Base-by-base conservation (phyloP, 2,888 invertebrate species). In the Phyto melanocephala region DNA sequence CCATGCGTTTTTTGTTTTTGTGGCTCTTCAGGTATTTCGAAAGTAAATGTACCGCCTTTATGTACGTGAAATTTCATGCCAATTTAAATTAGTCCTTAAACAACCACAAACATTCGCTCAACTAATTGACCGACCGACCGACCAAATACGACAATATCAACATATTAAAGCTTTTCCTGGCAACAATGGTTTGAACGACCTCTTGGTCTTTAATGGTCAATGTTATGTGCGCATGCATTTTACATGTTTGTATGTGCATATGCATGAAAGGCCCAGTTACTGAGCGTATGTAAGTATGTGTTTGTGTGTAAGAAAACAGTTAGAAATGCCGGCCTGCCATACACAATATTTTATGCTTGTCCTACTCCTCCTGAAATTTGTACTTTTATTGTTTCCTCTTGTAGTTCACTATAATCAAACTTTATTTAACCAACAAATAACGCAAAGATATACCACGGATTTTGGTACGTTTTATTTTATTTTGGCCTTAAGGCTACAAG, bases 21-120 rank as follows among this genome's bases (percentile, higher is more conserved):
- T 28, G 13, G 20, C 37, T 22, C 13, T 50, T 22, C n/a, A 35
- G 60, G 60, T 70, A 33, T 52, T 72, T 60, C 15, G 63, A 74
- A 75, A 65, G 56, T 67, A 75, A 63, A 75, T 75, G 63, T 58
- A 47, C 63, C 80, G 75, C 63, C 70, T 80, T 74, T 58, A 63
- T 28, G 28, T 28, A 28, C 50, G 22, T 35, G 63, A 56, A 76
- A 71, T 71, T 70, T 56, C 24, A 75, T 75, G 75, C 75, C 75
- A 80, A 80, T 75, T 75, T 70, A 75, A 75, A 80, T 80, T 80
- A 80, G 80, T 70, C 56, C 63, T 70, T 65, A 35, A 65, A 70
- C 68, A 63, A 65, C 20, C 54, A 24, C 58, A 37, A 50, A 37
- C 56, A 67, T 15, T 28, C n/a, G n/a, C n/a, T n/a, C n/a, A n/a